Evolutionary conservation across 2,888 invertebrate species (phyloP).

Genomic region (Chalcis sispes): DNA sequence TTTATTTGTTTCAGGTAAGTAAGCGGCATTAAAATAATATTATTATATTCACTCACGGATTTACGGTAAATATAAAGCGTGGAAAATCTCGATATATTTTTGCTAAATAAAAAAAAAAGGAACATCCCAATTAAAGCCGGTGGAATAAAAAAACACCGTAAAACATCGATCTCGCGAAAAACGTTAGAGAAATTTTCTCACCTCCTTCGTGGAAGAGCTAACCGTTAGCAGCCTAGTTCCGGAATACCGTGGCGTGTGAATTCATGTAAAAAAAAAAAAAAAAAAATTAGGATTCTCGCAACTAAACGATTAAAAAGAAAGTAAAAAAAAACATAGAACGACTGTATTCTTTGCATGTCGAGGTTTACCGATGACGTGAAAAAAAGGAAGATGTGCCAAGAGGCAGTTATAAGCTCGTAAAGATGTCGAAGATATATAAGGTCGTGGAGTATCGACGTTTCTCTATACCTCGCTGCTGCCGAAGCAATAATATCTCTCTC

Average conservation of each 20-base stretch:
- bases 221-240: slow-evolving; percentile 4
- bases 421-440: slow-evolving; percentile 23
- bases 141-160: background rate
- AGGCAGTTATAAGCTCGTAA: slow-evolving; percentile 53
- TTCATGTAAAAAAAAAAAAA: background rate
- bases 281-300: background rate
- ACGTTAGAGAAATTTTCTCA: slow-evolving; percentile 19
- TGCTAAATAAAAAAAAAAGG: no score
- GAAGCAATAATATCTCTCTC: background rate
- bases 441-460: slow-evolving; percentile 40
- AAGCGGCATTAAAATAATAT: background rate
- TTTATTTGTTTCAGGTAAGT: slow-evolving; percentile 49
- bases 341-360: no score
- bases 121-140: background rate
- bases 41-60: no score
- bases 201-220: background rate
- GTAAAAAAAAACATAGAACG: no score
- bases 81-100: no score
- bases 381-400: background rate
- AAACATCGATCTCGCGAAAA: background rate
- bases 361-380: background rate
- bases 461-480: background rate
- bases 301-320: no score
- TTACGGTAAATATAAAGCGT: no score
- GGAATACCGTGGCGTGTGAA: background rate